Base-by-base conservation (phyloP, 2,888 invertebrate species). In the Pachydiplax longipennis region DNA sequence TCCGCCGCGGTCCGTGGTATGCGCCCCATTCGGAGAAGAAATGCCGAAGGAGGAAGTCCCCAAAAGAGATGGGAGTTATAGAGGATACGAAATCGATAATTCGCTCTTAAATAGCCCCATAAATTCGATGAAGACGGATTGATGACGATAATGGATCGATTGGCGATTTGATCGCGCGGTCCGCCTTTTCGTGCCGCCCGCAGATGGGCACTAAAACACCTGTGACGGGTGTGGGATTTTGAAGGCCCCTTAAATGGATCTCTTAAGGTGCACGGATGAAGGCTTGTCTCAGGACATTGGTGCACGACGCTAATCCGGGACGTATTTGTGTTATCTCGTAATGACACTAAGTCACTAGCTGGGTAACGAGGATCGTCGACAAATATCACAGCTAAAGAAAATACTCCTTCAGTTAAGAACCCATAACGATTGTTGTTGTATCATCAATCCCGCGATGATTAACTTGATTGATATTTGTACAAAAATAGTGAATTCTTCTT, bases 91-190 rank as follows among this genome's bases (percentile, higher is more conserved):
- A 73, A 73, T 73, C 73, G 73, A 73, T 73, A 73, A 73, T 73
- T 73, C 73, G 73, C 10, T 31, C 25, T 31, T 31, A 25, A 73
- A 73, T 31, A 31, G 53, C 31, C 73, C 73, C 73, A 73, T 73
- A 73, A 73, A 73, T 73, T 73, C 73, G 73, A 73, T 73, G 73
- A 73, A 73, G 73, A 73, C 73, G 73, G 73, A 73, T 73, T 73
- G 73, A 73, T 73, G 73, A 73, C 25, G 25, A 31, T 73, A 73
- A 73, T 73, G 25, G 73, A 73, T 73, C 73, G 73, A 73, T 73
- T 13, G 31, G 73, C 15, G n/a, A 31, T 73, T 73, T 15, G 31
- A 73, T 4, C 31, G 25, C 73, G 73, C 73, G 73, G 73, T 15
- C 12, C 4, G 25, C 13, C 31, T 73, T 73, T 25, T 8, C 25